phyloP scores from a whole-genome alignment of 2,113 vertebrate genomes.

The Circaetus cinerascens region DNA sequence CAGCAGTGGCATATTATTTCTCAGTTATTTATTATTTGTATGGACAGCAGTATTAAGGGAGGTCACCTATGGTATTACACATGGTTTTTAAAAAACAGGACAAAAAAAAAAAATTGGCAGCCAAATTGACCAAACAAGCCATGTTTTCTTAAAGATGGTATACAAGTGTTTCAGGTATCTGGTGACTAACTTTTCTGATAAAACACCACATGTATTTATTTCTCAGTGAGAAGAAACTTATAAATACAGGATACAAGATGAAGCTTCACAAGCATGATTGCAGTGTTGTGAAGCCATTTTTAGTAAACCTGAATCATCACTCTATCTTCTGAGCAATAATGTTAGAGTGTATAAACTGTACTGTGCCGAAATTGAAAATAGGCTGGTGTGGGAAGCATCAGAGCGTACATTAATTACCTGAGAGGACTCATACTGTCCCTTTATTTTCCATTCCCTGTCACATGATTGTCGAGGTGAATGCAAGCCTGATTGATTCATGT shows the following conservation, averaged over 20 bases:
- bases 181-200: slow-evolving; percentile 38
- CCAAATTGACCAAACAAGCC: neutral
- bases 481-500: neutral
- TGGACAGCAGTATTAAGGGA: neutral
- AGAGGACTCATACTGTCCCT: neutral
- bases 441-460: neutral
- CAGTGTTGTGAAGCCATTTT: slow-evolving; percentile 59
- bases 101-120: neutral
- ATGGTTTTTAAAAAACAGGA: neutral
- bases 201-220: slow-evolving; percentile 25
- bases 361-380: slow-evolving; percentile 53
- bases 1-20: slow-evolving; percentile 1
- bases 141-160: slow-evolving; percentile 21
- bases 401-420: slow-evolving; percentile 5
- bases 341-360: slow-evolving; percentile 56
- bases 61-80: neutral
- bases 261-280: slow-evolving; percentile 35
- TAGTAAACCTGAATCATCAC: slow-evolving; percentile 58
- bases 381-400: slow-evolving; percentile 28
- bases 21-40: neutral
- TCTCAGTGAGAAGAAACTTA: slow-evolving; percentile 61
- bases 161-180: slow-evolving; percentile 36
- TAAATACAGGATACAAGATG: slow-evolving; percentile 22
- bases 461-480: neutral
- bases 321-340: slow-evolving; percentile 68